phyloP scores from a whole-genome alignment of 1,140 invertebrate species.

The Drosophila takahashii region DNA sequence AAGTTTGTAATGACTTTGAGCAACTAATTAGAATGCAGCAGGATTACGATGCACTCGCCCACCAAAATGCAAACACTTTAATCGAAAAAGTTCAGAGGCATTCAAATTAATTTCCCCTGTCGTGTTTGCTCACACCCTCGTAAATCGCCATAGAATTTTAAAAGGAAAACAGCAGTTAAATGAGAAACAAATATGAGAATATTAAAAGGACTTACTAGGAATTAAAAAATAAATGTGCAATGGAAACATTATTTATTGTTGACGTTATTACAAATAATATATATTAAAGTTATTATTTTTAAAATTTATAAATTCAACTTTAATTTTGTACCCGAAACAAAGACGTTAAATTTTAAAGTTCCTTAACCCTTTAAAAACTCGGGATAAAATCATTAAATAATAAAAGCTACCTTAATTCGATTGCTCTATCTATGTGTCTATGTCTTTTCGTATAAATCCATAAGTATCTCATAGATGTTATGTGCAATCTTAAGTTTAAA shows the following conservation, averaged over 20 bases:
- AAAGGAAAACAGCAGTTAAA: not conserved
- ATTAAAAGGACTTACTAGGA: not conserved
- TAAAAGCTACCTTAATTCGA: not conserved
- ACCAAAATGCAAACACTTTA: constrained; percentile 43
- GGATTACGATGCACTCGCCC: constrained; percentile 20
- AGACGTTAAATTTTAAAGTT: too few species aligned
- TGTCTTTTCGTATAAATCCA: not conserved
- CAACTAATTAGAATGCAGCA: constrained; percentile 57
- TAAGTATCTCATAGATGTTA: constrained; percentile 7
- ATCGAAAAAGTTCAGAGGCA: constrained; percentile 53
- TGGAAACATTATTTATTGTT: not conserved
- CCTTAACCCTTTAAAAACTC: not conserved
- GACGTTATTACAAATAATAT: not conserved
- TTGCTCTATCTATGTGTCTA: not conserved
- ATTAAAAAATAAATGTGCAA: not conserved
- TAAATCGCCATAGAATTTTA: constrained; percentile 3
- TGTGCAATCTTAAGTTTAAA: constrained; percentile 10
- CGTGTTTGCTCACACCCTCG: not conserved
- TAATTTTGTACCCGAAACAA: too few species aligned
- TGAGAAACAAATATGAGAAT: not conserved
- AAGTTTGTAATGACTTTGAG: constrained; percentile 55
- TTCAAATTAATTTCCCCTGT: constrained; percentile 5
- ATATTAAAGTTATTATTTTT: too few species aligned
- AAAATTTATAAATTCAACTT: too few species aligned
- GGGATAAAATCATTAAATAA: constrained; percentile 1